Conservation (phyloP, 2,797 vertebrate genomes). For the Sebastes hopkinsi region DNA sequence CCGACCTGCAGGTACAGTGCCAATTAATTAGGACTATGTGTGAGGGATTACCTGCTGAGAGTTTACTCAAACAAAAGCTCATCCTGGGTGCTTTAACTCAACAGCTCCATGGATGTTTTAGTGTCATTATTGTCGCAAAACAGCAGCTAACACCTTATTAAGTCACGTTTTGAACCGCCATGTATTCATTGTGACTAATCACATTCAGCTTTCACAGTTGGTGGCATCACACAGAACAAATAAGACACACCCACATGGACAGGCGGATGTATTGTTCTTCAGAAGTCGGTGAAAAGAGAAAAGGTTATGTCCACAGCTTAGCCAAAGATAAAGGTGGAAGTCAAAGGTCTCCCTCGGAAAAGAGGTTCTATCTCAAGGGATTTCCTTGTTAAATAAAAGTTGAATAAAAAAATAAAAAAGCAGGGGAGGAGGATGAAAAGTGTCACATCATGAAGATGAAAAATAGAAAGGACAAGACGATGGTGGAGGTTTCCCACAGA, state of each 20-base stretch:
- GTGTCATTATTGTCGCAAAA: background rate
- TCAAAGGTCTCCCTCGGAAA: background rate
- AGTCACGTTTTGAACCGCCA: background rate
- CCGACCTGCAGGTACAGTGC: background rate
- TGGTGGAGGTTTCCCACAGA: background rate
- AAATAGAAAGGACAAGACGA: conserved; percentile 2
- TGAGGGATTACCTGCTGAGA: conserved; percentile 28
- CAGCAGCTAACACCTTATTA: background rate
- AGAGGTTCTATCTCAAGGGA: too few relatives aligned
- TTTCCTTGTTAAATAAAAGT: too few relatives aligned
- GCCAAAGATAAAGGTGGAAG: conserved; percentile 1
- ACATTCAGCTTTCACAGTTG: background rate
- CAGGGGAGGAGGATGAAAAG: conserved; percentile 19
- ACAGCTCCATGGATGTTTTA: background rate
- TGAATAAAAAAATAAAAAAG: background rate
- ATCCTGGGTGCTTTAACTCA: conserved; percentile 3
- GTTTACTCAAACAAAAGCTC: conserved; percentile 33
- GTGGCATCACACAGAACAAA: conserved; percentile 8
- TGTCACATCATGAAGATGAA: conserved; percentile 36
- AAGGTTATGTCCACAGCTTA: background rate
- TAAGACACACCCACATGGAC: conserved; percentile 22
- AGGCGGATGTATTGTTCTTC: background rate
- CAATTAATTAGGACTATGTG: conserved; percentile 31
- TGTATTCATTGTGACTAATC: background rate
- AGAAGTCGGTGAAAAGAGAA: background rate